Percentiles rank a stretch among this genome's conserved stretches.
These are phyloP conservation scores for Hippopotamyrus pictus DNA, from an alignment of 2,797 vertebrate species.

Conservation along the genomic window DNA sequence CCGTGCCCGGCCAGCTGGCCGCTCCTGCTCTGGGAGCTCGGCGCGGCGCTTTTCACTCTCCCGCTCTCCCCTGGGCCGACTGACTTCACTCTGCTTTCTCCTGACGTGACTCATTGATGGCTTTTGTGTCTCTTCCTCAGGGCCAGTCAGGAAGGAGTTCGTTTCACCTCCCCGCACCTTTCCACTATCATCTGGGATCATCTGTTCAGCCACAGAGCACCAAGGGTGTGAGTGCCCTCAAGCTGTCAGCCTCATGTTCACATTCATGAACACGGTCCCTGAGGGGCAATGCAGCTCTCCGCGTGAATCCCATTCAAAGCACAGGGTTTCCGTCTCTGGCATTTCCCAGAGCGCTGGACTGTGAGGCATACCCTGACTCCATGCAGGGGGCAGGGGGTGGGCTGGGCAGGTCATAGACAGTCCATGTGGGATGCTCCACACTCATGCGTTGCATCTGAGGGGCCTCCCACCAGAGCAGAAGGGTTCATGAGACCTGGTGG, in stretches of 20 bases:
- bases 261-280: not conserved
- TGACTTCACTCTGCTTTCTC: not conserved
- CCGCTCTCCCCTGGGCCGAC: not conserved
- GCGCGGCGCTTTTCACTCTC: not conserved
- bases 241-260: not conserved
- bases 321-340: no score
- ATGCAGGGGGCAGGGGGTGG: not conserved
- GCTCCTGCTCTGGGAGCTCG: not conserved
- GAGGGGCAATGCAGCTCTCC: not conserved
- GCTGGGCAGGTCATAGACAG: not conserved
- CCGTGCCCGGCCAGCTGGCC: not conserved
- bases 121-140: conserved; percentile 25
- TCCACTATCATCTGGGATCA: not conserved
- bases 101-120: not conserved
- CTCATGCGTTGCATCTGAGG: not conserved
- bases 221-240: not conserved
- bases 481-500: not conserved
- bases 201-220: conserved; percentile 7
- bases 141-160: conserved; percentile 29
- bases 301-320: not conserved
- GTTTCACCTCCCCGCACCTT: conserved; percentile 13
- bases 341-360: not conserved
- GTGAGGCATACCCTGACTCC: not conserved
- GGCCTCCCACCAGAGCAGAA: not conserved
- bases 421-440: not conserved